Evolutionary conservation across 1,140 invertebrate species (phyloP).

Genomic region (Lepidurus arcticus): DNA sequence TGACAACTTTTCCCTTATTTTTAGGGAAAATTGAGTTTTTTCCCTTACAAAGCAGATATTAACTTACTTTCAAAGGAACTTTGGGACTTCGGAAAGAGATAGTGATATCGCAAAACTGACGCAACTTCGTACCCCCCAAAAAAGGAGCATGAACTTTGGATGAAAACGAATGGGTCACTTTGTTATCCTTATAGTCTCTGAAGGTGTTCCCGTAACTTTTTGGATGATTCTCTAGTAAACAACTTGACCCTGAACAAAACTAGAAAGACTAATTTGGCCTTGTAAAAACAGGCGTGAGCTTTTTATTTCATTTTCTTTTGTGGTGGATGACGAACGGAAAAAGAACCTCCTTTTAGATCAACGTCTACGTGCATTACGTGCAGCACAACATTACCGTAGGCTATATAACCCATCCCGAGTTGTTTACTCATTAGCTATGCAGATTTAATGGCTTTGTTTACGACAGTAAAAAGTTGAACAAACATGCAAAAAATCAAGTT

Average conservation of each 20-base stretch:
- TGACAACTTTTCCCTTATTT: background rate
- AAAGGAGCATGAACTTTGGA: no score
- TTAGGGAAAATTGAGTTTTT: no score
- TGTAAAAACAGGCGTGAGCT: background rate
- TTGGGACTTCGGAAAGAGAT: no score
- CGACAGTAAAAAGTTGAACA: background rate
- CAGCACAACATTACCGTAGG: background rate
- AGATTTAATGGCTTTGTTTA: background rate
- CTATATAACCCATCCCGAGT: background rate
- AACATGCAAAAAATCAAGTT: background rate
- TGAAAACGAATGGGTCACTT: background rate
- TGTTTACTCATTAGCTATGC: background rate
- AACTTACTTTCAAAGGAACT: no score
- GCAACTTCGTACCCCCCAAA: no score
- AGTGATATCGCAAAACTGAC: no score
- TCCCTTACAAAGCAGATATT: no score
- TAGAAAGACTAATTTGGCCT: background rate
- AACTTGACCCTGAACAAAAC: background rate
- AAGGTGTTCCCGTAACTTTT: background rate
- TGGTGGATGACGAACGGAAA: background rate
- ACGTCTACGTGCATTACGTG: background rate
- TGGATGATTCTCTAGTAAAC: background rate
- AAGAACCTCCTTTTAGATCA: background rate
- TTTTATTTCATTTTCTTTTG: background rate
- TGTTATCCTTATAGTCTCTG: background rate